phyloP scores from a whole-genome alignment of 1,140 invertebrate species.

The Scaptomyza pallida region DNA sequence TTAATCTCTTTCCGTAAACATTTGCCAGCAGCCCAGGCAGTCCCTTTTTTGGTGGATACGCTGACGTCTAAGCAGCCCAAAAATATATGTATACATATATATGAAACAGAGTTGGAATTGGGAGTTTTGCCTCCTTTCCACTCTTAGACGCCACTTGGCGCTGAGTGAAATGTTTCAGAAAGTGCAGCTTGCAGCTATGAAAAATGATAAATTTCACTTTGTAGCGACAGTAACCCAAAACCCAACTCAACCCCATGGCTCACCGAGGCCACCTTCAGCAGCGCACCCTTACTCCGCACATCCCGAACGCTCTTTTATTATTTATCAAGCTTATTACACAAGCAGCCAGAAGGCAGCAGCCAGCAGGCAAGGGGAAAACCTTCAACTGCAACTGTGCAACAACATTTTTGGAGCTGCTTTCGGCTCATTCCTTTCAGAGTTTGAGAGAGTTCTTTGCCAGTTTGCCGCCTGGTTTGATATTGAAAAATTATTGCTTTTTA shows the following conservation, averaged over 20 bases:
- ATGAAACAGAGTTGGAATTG: slow-evolving; percentile 28
- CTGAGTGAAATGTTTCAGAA: slow-evolving; percentile 82
- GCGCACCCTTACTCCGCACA: slow-evolving; percentile 38
- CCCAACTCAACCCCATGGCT: background rate
- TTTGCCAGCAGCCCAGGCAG: slow-evolving; percentile 59
- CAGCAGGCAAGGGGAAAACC: slow-evolving; percentile 21
- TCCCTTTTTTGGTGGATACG: slow-evolving; percentile 20
- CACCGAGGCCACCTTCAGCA: slow-evolving; percentile 12
- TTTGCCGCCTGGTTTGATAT: slow-evolving; percentile 78
- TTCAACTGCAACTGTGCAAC: slow-evolving; percentile 72
- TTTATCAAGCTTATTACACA: slow-evolving; percentile 81
- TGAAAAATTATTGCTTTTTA: slow-evolving; percentile 83
- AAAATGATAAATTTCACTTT: slow-evolving; percentile 80
- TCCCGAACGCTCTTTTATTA: slow-evolving; percentile 73
- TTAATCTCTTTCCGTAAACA: slow-evolving; percentile 79
- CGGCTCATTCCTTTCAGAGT: background rate
- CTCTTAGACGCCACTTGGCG: slow-evolving; percentile 19
- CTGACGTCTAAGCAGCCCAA: slow-evolving; percentile 70
- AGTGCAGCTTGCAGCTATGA: slow-evolving; percentile 80
- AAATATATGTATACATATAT: too few relatives aligned
- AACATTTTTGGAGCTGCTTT: slow-evolving; percentile 12
- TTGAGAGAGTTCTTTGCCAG: background rate
- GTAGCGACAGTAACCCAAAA: slow-evolving; percentile 49
- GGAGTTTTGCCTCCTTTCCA: background rate
- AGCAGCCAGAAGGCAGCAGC: slow-evolving; percentile 55